phyloP scores from a whole-genome alignment of 2,113 vertebrate species.

The Capreolus pygargus region DNA sequence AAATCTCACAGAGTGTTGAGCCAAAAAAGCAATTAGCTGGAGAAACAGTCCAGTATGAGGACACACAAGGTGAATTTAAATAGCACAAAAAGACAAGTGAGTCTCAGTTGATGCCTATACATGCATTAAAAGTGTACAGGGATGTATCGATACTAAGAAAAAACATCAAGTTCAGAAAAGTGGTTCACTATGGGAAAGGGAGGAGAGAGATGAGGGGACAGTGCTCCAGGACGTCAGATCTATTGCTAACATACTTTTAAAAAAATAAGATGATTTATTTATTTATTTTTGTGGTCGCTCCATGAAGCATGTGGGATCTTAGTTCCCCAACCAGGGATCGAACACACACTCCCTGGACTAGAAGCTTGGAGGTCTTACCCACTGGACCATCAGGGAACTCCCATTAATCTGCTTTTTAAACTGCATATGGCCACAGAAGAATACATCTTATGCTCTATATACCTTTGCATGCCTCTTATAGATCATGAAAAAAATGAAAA shows the following conservation, averaged over 20 bases:
- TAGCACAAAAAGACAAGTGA: neutral
- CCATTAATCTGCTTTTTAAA: neutral
- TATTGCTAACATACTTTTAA: neutral
- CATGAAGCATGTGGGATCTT: neutral
- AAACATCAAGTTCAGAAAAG: neutral
- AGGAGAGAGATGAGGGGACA: neutral
- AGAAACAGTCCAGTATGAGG: neutral
- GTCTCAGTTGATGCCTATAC: neutral
- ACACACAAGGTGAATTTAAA: neutral
- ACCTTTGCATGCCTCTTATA: neutral
- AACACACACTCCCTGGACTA: accelerated
- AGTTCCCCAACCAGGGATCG: neutral
- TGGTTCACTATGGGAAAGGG: neutral
- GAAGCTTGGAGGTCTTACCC: neutral
- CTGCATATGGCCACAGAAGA: neutral
- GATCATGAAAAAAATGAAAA: neutral
- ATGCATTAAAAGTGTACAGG: neutral
- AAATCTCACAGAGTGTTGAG: neutral
- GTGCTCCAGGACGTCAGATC: too few relatives aligned
- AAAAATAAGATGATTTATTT: neutral
- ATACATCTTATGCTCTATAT: neutral
- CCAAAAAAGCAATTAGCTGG: neutral
- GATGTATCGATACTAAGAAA: neutral
- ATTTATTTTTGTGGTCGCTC: neutral
- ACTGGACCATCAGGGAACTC: neutral